Conservation (phyloP, 2,113 vertebrate species). For the Osmerus eperlanus region DNA sequence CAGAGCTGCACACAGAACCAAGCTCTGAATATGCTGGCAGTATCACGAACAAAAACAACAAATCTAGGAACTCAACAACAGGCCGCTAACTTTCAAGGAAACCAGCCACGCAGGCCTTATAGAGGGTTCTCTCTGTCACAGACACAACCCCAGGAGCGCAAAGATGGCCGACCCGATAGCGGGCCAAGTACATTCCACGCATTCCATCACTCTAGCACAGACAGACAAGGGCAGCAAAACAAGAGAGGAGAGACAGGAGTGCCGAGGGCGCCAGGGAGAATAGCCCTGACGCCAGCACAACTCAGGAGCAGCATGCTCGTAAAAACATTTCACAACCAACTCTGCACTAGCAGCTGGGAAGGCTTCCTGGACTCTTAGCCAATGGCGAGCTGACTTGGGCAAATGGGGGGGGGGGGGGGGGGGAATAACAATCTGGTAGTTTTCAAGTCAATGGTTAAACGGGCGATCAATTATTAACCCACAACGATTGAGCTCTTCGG, state of each 20-base stretch:
- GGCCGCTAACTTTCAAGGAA: slow-evolving; percentile 17
- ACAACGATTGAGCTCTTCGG: no score
- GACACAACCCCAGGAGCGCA: slow-evolving; percentile 35
- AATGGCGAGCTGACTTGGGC: no score
- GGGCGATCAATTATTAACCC: no score
- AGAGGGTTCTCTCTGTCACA: slow-evolving; percentile 17
- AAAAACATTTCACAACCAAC: no score
- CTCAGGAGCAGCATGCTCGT: no score
- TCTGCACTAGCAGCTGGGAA: no score
- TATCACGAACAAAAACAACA: slow-evolving; percentile 16
- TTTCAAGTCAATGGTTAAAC: no score
- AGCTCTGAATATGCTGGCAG: not conserved
- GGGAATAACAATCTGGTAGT: no score
- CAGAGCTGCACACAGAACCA: not conserved
- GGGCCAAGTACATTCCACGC: slow-evolving; percentile 62
- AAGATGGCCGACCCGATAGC: slow-evolving; percentile 51
- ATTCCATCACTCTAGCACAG: slow-evolving; percentile 58
- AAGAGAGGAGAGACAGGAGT: slow-evolving; percentile 22
- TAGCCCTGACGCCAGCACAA: no score
- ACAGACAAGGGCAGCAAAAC: slow-evolving; percentile 33
- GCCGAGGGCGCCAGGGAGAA: no score
- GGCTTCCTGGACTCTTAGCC: no score
- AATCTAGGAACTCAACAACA: slow-evolving; percentile 52
- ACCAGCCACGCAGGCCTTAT: slow-evolving; percentile 6
- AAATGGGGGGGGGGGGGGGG: no score